Evolutionary conservation across 1,140 invertebrate species (phyloP).

Genomic region (Pogonognathellus flavescens): DNA sequence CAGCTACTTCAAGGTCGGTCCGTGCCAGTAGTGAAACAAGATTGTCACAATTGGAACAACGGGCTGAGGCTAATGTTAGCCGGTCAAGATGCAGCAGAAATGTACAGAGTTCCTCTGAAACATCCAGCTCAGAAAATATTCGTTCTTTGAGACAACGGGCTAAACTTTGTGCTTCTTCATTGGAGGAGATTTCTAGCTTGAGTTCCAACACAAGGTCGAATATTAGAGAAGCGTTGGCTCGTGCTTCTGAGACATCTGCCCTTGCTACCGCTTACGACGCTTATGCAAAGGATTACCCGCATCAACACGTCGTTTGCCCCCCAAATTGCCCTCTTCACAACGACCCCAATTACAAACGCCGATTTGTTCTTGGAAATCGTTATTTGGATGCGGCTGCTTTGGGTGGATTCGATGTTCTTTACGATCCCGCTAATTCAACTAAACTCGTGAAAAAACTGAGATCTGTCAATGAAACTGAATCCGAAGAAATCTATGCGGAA

Average conservation of each 20-base stretch:
- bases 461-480: slow-evolving; percentile 7
- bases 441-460: slow-evolving; percentile 21
- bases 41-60: background rate
- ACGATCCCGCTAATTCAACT: slow-evolving; percentile 46
- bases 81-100: background rate
- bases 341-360: slow-evolving; percentile 18
- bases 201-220: slow-evolving; percentile 38
- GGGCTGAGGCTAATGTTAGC: too few relatives aligned
- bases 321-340: slow-evolving; percentile 48
- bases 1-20: background rate
- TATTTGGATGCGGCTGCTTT: slow-evolving; percentile 54
- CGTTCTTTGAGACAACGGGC: slow-evolving; percentile 19
- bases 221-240: background rate
- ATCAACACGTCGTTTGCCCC: slow-evolving; percentile 51
- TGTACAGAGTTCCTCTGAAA: background rate
- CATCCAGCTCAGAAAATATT: background rate
- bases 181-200: slow-evolving; percentile 29
- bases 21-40: background rate
- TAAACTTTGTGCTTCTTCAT: background rate
- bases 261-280: slow-evolving; percentile 46
- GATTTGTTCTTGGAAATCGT: slow-evolving; percentile 53
- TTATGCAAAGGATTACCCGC: slow-evolving; percentile 40
- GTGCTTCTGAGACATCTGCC: slow-evolving; percentile 14
- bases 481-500: slow-evolving; percentile 9
- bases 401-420: slow-evolving; percentile 55